Evolutionary conservation across 2,797 vertebrate species (phyloP), one percentile per base, ranked within the genome.

Genomic region (Scleropages formosus): DNA sequence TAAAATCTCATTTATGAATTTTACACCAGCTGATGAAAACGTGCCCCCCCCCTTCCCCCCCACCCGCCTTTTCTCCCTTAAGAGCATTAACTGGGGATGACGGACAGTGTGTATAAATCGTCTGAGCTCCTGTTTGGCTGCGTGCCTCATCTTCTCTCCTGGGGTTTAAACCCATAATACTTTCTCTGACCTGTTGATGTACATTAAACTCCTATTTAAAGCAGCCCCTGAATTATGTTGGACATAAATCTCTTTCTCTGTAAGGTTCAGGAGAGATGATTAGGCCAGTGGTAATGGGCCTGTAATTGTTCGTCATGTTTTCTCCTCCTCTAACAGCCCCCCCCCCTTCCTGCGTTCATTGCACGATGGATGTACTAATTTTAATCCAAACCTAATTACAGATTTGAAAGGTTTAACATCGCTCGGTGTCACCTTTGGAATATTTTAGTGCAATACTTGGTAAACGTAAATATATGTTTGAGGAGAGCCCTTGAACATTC

Each of bases 1-100:
- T 90, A 91, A 87, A 90, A 91, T 93, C 92, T 92, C 91, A 90
- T 94, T 91, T 93, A 94, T 91, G 91, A 94, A 94, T 94, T 93
- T 93, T 88, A 91, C 88, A 91, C 90, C 91, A 93, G 89, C 94
- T 94, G 93, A 94, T 94, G 89, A 93, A 93, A 90, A 88, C 47
- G 46, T 0, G 39, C 7, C 46, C 58, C 74, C 51, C 79, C 56
- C 60, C 15, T 16, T 53, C 51, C 56, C 69, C 27, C 12, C n/a
- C n/a, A 60, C 39, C 59, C 78, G 56, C 78, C 82, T 78, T 79
- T 81, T 85, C 85, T 86, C 86, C 88, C 84, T 88, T 72, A 39
- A 82, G 85, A 93, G 84, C 86, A 87, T 88, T 87, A 92, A 87
- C 84, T 58, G 84, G 84, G 84, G 89, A 84, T 91, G 89, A 91